Percentiles rank a stretch among this genome's conserved stretches.
Conservation (phyloP, 2,113 vertebrate genomes). For the Callospermophilus lateralis region DNA sequence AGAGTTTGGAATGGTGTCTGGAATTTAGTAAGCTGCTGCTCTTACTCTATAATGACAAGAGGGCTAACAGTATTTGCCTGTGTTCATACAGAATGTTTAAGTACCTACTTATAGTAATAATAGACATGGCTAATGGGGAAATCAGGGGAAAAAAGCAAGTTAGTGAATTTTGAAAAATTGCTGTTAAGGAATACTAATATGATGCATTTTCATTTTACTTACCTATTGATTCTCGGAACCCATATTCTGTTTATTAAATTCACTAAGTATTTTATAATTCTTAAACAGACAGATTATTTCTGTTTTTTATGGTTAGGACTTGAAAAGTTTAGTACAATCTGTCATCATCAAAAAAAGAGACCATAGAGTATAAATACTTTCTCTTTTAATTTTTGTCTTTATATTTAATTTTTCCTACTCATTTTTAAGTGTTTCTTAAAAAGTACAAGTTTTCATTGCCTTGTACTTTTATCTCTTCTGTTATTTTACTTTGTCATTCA, state of each 20-base stretch:
- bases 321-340: slow-evolving; percentile 20
- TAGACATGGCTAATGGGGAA: neutral
- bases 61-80: neutral
- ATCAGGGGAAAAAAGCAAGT: neutral
- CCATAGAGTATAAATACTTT: neutral
- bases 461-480: neutral
- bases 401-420: neutral
- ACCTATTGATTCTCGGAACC: neutral
- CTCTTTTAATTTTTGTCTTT: neutral
- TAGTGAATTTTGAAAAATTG: neutral
- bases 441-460: neutral
- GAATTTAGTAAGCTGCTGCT: slow-evolving; percentile 14
- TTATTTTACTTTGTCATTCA: neutral
- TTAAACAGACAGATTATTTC: neutral
- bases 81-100: slow-evolving; percentile 38
- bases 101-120: neutral
- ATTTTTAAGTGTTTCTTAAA: neutral
- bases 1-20: neutral
- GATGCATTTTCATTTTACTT: slow-evolving; percentile 7
- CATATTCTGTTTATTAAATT: slow-evolving; percentile 32
- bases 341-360: neutral
- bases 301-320: neutral
- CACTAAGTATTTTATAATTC: neutral
- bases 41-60: slow-evolving; percentile 7
- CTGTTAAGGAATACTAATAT: neutral